These are phyloP conservation scores for Tauraco hartlaubi DNA, from an alignment of 2,797 vertebrate species.

Conservation along the genomic window DNA sequence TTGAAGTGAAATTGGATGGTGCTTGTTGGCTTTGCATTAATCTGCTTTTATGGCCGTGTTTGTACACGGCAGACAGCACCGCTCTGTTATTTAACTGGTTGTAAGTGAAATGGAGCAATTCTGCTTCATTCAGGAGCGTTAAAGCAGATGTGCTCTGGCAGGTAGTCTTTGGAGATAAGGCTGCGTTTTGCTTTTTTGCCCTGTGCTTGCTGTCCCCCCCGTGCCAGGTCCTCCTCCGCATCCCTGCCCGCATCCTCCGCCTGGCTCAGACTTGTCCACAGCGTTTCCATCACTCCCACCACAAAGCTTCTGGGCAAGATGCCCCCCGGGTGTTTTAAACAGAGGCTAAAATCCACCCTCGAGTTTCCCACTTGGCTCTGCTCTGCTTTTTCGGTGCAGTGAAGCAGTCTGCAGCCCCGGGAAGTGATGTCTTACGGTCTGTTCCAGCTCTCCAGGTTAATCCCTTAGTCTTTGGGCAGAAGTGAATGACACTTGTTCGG, in stretches of 20 bases:
- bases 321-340: neutral
- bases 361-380: neutral
- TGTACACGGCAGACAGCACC: neutral
- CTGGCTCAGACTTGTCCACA: fast-evolving
- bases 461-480: neutral
- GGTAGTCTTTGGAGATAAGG: neutral
- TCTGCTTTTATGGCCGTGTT: neutral
- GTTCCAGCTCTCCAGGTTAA: neutral
- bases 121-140: neutral
- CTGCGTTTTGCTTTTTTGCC: neutral
- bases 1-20: neutral
- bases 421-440: neutral
- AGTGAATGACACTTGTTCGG: neutral
- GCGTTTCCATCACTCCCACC: neutral
- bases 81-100: neutral
- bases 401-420: neutral
- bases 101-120: neutral
- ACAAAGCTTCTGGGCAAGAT: neutral
- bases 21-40: neutral
- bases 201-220: neutral
- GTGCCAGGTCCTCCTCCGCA: neutral
- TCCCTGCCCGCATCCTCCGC: neutral
- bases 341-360: neutral
- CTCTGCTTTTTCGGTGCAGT: neutral
- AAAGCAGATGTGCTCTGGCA: neutral